Evolutionary conservation across 2,888 invertebrate species (phyloP), one percentile per base, ranked within the genome.

Genomic region (Polia nebulosa): DNA sequence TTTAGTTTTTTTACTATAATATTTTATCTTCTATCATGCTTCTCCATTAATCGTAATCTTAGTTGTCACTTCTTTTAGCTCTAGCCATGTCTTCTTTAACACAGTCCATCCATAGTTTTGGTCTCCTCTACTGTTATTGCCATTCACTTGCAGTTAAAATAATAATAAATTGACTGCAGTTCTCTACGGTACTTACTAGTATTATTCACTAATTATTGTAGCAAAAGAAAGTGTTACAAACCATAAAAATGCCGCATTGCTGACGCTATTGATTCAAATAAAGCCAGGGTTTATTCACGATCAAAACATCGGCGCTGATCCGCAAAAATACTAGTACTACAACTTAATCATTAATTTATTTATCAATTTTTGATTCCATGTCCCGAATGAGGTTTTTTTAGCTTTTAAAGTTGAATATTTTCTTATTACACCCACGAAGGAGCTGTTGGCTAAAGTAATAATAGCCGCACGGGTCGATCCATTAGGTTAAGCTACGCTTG

Each of bases 211-310:
- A 41, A 41, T n/a, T 11, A 64, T 3, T 20, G 17, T 63, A 8
- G 1, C 15, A 36, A 39, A 56, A 44, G 17, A 47, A 58, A 59
- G 52, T 27, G 29, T 41, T 45, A 44, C 27, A 59, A 34, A 41
- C 4, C 15, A 55, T 20, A 27, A 39, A 45, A 17, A 41, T 41
- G 11, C 45, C 44, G 47, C 58, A 55, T 22, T 62, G 58, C 53
- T 49, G 5, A 20, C 39, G 29, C 34, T 60, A 59, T 60, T 59
- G 15, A 51, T 73, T 57, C 3, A 53, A 44, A 61, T 41, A 22
- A 36, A 59, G n/a, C 13, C n/a, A 0, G 34, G 11, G 25, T 41
- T 52, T 0, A 27, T n/a, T 29, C 66, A 56, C 34, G 52, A 57
- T 13, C 11, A 45, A 9, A 62, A 25, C 20, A 66, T 20, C 39